A percentile compares a stretch with the other conserved stretches of the same genome.
These are phyloP conservation scores for Drosophila persimilis DNA, from an alignment of 1,140 invertebrate species.

Conservation along the genomic window DNA sequence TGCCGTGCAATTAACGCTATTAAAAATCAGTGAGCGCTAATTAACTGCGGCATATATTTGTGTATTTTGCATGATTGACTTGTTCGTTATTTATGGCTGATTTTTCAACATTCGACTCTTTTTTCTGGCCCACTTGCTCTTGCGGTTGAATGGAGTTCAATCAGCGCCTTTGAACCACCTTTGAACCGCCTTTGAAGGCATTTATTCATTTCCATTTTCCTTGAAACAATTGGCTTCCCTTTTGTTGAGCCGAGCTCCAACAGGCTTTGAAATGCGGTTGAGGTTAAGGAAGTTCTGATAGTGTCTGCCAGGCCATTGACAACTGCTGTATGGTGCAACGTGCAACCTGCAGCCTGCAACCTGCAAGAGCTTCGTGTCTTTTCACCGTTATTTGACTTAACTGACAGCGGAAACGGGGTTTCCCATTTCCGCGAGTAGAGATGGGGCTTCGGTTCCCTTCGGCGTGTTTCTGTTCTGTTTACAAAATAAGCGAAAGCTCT, in stretches of 20 bases:
- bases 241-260: constrained; percentile 10
- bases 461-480: constrained; percentile 51
- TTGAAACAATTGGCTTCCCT: constrained; percentile 53
- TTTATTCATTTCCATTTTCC: constrained; percentile 7
- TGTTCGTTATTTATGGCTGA: constrained; percentile 36
- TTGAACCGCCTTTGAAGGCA: neutral
- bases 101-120: constrained; percentile 15
- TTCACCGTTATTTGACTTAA: constrained; percentile 62
- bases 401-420: constrained; percentile 59
- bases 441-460: neutral
- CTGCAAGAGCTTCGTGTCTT: constrained; percentile 50
- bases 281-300: constrained; percentile 39
- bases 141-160: constrained; percentile 28
- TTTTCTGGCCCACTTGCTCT: constrained; percentile 13
- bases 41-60: constrained; percentile 57
- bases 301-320: constrained; percentile 61
- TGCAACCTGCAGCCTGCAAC: constrained; percentile 16
- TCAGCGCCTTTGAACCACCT: constrained; percentile 9
- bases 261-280: constrained; percentile 10
- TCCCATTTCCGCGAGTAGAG: neutral
- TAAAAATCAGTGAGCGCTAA: constrained; percentile 68
- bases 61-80: constrained; percentile 48
- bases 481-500: constrained; percentile 75
- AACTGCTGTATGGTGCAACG: constrained; percentile 23
- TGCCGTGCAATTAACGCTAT: constrained; percentile 68